A percentile compares a stretch with the other conserved stretches of the same genome.
Conservation (phyloP, 2,797 vertebrate genomes). For the Pagetopsis macropterus region DNA sequence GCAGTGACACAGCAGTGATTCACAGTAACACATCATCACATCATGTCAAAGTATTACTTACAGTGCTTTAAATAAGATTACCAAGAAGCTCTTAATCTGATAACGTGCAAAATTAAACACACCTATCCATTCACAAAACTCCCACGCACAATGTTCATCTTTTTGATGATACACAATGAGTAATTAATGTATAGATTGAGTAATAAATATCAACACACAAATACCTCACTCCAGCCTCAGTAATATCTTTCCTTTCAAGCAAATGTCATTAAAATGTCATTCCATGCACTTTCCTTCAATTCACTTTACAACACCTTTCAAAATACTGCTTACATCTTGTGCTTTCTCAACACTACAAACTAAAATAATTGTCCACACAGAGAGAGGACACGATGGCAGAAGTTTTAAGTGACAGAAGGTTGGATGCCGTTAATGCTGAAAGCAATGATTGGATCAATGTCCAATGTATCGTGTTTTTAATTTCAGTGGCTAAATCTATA, state of each 20-base stretch:
- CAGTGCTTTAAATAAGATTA: constrained; percentile 75
- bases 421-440: constrained; percentile 35
- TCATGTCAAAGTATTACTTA: constrained; percentile 75
- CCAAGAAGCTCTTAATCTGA: constrained; percentile 66
- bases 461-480: constrained; percentile 20
- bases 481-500: constrained; percentile 64
- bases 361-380: constrained; percentile 42
- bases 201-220: constrained; percentile 80
- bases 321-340: constrained; percentile 31
- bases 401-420: constrained; percentile 33
- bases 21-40: constrained; percentile 74
- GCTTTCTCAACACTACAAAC: constrained; percentile 46
- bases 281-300: constrained; percentile 60
- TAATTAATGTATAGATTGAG: constrained; percentile 75
- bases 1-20: constrained; percentile 72
- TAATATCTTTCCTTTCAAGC: constrained; percentile 47
- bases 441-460: constrained; percentile 47
- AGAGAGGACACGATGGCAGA: constrained; percentile 29
- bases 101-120: constrained; percentile 79
- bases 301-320: constrained; percentile 6
- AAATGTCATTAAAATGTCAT: constrained; percentile 50
- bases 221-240: constrained; percentile 37
- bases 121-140: constrained; percentile 73
- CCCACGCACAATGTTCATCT: constrained; percentile 75
- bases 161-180: constrained; percentile 78